phyloP scores from a whole-genome alignment of 2,888 invertebrate species.

The Anthrax anthrax region DNA sequence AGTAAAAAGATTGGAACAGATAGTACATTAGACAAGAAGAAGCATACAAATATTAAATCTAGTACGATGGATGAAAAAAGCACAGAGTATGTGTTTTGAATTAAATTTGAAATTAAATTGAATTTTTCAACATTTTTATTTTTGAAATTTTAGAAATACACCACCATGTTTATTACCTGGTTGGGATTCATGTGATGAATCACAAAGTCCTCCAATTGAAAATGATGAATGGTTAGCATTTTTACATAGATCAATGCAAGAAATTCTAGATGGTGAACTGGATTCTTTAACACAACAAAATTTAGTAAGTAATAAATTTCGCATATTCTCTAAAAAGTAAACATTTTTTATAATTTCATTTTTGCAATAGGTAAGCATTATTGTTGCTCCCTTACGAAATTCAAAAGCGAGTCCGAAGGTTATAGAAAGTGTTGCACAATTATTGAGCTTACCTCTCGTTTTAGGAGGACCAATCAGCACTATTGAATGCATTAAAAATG shows the following conservation, averaged over 20 bases:
- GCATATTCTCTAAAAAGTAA: background rate
- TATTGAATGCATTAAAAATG: constrained; percentile 38
- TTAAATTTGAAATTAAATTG: background rate
- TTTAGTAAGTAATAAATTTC: constrained; percentile 36
- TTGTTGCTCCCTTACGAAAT: constrained; percentile 50
- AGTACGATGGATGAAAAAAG: constrained; percentile 22
- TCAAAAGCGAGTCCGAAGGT: constrained; percentile 46
- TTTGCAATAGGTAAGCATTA: constrained; percentile 41
- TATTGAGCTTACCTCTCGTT: constrained; percentile 50
- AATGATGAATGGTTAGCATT: constrained; percentile 81
- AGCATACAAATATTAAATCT: constrained; percentile 3
- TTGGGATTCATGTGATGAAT: constrained; percentile 37
- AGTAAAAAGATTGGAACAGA: constrained; percentile 20
- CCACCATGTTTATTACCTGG: constrained; percentile 30
- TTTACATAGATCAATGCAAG: constrained; percentile 64
- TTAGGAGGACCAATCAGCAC: constrained; percentile 34
- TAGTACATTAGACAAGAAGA: constrained; percentile 2
- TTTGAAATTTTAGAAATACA: constrained; percentile 20
- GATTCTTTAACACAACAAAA: constrained; percentile 57
- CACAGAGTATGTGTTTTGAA: constrained; percentile 15
- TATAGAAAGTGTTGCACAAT: constrained; percentile 45
- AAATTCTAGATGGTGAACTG: constrained; percentile 65
- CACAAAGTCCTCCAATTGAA: constrained; percentile 54
- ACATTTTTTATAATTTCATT: constrained; percentile 12
- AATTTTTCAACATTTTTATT: background rate